Percentiles rank a stretch among this genome's conserved stretches.
Evolutionary conservation across 2,113 vertebrate genomes (phyloP).

Genomic region (Nettapus auritus): DNA sequence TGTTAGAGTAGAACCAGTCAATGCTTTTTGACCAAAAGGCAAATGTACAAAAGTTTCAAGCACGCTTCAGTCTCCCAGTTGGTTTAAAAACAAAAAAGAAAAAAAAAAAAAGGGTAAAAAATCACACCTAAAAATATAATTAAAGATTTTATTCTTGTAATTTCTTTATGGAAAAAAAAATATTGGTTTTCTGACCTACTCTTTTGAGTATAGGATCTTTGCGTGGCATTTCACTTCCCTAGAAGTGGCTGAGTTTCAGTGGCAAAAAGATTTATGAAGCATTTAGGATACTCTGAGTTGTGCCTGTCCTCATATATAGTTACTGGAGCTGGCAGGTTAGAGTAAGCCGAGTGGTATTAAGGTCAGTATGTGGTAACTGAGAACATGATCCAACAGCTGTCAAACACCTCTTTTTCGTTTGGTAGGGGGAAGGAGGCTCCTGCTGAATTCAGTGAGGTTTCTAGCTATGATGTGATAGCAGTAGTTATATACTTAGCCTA

Average conservation of each 20-base stretch:
- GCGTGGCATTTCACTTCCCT: not conserved
- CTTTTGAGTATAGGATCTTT: not conserved
- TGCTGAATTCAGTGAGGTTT: not conserved
- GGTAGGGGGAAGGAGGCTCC: too few relatives aligned
- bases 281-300: not conserved
- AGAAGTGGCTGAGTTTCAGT: not conserved
- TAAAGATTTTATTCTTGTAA: not conserved
- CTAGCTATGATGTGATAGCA: not conserved
- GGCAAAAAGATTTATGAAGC: not conserved
- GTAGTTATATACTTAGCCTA: not conserved
- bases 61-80: rapidly evolving
- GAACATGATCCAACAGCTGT: not conserved
- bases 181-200: not conserved
- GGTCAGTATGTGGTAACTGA: not conserved
- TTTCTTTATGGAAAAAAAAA: not conserved
- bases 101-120: too few relatives aligned
- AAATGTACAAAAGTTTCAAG: not conserved
- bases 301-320: not conserved
- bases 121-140: not conserved
- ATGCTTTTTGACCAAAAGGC: not conserved
- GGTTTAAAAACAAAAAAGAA: too few relatives aligned
- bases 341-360: not conserved
- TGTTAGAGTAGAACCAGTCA: not conserved
- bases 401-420: not conserved
- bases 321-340: not conserved